Conservation (phyloP, 2,888 invertebrate genomes). For the Cantharis rufa region DNA sequence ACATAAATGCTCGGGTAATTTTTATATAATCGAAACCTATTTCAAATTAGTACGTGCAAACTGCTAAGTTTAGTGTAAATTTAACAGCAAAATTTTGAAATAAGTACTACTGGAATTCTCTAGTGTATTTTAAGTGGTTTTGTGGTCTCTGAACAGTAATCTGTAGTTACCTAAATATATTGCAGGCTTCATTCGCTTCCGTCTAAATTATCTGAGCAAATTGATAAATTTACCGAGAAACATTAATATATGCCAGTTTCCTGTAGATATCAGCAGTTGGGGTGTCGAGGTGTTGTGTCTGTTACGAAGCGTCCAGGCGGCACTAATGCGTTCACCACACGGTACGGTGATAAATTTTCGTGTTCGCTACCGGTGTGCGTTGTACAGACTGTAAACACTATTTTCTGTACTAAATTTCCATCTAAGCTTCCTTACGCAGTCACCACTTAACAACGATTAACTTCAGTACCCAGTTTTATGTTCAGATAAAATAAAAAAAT, state of each 20-base stretch:
- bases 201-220: slow-evolving; percentile 18
- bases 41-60: background rate
- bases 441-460: slow-evolving; percentile 26
- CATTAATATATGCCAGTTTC: slow-evolving; percentile 20
- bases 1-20: background rate
- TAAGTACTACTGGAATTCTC: background rate
- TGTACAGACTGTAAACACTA: slow-evolving; percentile 20
- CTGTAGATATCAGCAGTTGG: slow-evolving; percentile 20
- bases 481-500: background rate
- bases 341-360: slow-evolving; percentile 31
- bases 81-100: background rate
- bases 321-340: slow-evolving; percentile 31
- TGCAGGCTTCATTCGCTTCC: background rate
- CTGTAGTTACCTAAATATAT: background rate
- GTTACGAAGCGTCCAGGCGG: slow-evolving; percentile 23
- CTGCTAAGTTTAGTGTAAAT: background rate
- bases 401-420: slow-evolving; percentile 18
- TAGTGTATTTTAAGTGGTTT: background rate
- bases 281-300: slow-evolving; percentile 17
- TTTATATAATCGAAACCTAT: background rate
- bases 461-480: slow-evolving; percentile 5
- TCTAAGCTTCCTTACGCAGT: slow-evolving; percentile 17
- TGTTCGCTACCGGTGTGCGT: slow-evolving; percentile 17
- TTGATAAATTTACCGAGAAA: slow-evolving; percentile 18
- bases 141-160: background rate